Percentiles rank a stretch among this genome's conserved stretches.
These are phyloP conservation scores for Metopia argyrocephala DNA, from an alignment of 2,888 invertebrate species.

Conservation along the genomic window DNA sequence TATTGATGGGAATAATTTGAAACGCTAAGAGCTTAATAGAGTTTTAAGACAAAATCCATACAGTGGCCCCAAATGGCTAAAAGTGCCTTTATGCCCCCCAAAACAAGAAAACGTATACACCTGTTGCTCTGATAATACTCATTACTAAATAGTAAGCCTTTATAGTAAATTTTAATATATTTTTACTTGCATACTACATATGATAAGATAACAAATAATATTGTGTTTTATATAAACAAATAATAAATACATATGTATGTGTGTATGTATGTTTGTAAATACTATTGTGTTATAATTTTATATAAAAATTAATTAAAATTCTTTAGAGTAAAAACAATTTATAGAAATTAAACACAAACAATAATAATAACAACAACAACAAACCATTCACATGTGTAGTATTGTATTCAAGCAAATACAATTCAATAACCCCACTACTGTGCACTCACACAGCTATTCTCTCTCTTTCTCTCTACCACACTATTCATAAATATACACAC, in stretches of 20 bases:
- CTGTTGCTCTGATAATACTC: constrained; percentile 3
- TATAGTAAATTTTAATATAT: not conserved
- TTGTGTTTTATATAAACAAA: constrained; percentile 28
- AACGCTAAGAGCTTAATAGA: too few species aligned
- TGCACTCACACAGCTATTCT: too few species aligned
- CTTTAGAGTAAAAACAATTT: constrained; percentile 53
- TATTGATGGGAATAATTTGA: not conserved
- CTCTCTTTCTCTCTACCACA: too few species aligned
- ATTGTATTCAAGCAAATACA: constrained; percentile 30
- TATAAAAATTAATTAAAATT: constrained; percentile 60
- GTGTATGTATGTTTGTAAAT: not conserved
- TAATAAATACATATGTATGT: constrained; percentile 23
- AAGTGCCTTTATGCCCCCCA: not conserved
- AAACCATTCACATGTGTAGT: not conserved
- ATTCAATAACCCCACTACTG: too few species aligned
- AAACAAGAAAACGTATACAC: not conserved
- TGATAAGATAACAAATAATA: constrained; percentile 54
- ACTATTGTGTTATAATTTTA: not conserved
- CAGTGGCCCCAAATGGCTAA: not conserved
- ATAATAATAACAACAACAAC: not conserved
- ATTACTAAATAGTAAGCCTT: not conserved
- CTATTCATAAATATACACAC: too few species aligned
- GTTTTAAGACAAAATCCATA: not conserved
- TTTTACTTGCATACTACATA: constrained; percentile 3
- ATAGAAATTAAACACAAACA: not conserved